Base-by-base conservation (phyloP, 1,140 invertebrate genomes). In the Diorhabda sublineata region DNA sequence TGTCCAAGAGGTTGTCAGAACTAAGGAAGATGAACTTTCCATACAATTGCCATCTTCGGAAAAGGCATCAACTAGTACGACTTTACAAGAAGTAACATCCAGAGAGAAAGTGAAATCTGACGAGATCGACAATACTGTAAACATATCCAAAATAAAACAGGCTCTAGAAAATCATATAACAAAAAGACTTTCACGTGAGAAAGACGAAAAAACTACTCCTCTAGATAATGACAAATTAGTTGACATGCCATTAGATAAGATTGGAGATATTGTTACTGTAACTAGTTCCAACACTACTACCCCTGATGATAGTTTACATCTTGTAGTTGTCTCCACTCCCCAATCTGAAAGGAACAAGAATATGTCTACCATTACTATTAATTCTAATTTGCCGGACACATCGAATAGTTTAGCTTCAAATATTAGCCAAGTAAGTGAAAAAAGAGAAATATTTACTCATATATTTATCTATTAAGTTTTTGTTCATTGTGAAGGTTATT, bases 401-500 rank as follows among this genome's bases (percentile, higher is more conserved):
- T 88, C 88, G 2, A 91, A 91, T 78, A 91, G 89, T 76, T 81
- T 91, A 63, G 86, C 89, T 2, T 85, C 85, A 61, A 89, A 88
- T 69, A 85, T 90, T 52, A 91, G 88, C 70, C 89, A 90, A 74
- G 89, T 80, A 66, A 72, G 66, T 70, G 47, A 61, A 52, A 26
- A 26, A 26, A 26, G 26, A 26, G 26, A 26, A 26, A 26, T 26
- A 26, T 26, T 26, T 26, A 26, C 26, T 26, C 26, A 26, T 26
- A 26, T 26, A 26, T 26, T 26, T 26, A 26, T 26, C 26, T 1
- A 26, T 26, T 26, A 26, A 26, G 26, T 26, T 26, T 26, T 26
- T 26, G 26, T 26, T 26, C 26, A 26, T 26, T 26, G 26, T 26
- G 26, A 26, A 26, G 26, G 26, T 26, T 26, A 26, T 26, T 26